phyloP scores from a whole-genome alignment of 2,888 invertebrate genomes.

The Chelonus formosanus region DNA sequence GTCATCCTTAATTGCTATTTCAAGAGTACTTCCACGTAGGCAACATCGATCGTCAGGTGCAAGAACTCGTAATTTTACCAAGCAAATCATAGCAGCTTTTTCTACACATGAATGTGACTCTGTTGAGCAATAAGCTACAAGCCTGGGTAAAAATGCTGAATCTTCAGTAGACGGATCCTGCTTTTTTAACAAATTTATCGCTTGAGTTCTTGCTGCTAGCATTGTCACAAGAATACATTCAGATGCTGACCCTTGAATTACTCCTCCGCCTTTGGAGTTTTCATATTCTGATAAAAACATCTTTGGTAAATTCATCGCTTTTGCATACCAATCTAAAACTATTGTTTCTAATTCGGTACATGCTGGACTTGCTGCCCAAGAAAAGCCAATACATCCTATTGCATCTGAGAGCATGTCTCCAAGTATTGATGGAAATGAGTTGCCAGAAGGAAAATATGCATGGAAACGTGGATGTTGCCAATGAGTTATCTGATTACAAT shows the following conservation, averaged over 20 bases:
- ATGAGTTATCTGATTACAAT: slow-evolving; percentile 73
- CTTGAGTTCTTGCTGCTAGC: slow-evolving; percentile 78
- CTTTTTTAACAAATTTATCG: slow-evolving; percentile 74
- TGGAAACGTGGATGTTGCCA: slow-evolving; percentile 99
- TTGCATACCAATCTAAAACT: slow-evolving; percentile 84
- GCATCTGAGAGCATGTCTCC: slow-evolving; percentile 97
- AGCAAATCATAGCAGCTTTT: slow-evolving; percentile 81
- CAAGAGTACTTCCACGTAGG: slow-evolving; percentile 72
- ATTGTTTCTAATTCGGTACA: slow-evolving; percentile 87
- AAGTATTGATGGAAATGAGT: slow-evolving; percentile 95
- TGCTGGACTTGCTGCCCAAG: slow-evolving; percentile 90
- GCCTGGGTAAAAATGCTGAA: slow-evolving; percentile 76
- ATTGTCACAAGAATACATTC: slow-evolving; percentile 83
- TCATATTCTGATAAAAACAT: slow-evolving; percentile 71
- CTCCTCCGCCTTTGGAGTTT: slow-evolving; percentile 77
- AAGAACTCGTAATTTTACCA: slow-evolving; percentile 76
- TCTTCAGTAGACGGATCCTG: slow-evolving; percentile 69
- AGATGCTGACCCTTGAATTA: slow-evolving; percentile 84
- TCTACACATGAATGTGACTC: slow-evolving; percentile 82
- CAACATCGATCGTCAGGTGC: slow-evolving; percentile 76
- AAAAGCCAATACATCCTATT: slow-evolving; percentile 97
- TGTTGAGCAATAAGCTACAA: slow-evolving; percentile 79
- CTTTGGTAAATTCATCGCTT: slow-evolving; percentile 77
- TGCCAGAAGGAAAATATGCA: slow-evolving; percentile 98
- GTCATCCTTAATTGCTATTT: slow-evolving; percentile 76